phyloP scores from a whole-genome alignment of 2,113 vertebrate species.

The Ibidorhyncha struthersii region DNA sequence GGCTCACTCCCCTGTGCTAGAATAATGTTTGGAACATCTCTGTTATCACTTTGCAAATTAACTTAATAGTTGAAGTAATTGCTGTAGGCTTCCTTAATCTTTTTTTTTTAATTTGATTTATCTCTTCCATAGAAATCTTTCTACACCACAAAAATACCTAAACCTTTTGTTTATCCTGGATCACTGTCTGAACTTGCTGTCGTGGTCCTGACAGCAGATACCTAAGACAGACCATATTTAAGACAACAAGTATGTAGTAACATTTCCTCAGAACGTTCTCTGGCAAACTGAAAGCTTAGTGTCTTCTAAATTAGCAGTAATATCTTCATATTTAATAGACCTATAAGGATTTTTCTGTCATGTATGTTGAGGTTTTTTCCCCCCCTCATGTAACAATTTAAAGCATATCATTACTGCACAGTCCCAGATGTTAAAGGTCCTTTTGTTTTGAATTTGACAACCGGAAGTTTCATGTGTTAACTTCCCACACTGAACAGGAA shows the following conservation, averaged over 20 bases:
- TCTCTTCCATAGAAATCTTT: background rate
- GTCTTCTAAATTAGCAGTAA: background rate
- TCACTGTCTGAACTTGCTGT: background rate
- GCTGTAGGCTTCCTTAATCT: background rate
- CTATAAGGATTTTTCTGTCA: background rate
- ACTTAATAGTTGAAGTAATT: background rate
- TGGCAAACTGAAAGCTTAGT: background rate
- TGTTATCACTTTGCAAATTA: background rate
- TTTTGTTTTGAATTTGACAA: background rate
- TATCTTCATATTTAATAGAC: background rate
- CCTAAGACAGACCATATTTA: background rate
- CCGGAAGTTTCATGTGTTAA: background rate
- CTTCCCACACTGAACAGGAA: background rate
- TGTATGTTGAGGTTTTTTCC: too few relatives aligned
- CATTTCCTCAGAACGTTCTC: background rate
- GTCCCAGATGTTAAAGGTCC: background rate
- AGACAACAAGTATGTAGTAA: fast-evolving
- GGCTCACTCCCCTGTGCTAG: background rate
- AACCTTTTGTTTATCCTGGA: background rate
- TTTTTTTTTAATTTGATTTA: too few relatives aligned
- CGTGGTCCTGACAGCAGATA: background rate
- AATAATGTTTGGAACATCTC: background rate
- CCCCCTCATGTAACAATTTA: too few relatives aligned
- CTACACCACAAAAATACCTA: background rate
- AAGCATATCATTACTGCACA: too few relatives aligned